Conservation (phyloP, 2,888 invertebrate species). For the Drymonia ruficornis region DNA sequence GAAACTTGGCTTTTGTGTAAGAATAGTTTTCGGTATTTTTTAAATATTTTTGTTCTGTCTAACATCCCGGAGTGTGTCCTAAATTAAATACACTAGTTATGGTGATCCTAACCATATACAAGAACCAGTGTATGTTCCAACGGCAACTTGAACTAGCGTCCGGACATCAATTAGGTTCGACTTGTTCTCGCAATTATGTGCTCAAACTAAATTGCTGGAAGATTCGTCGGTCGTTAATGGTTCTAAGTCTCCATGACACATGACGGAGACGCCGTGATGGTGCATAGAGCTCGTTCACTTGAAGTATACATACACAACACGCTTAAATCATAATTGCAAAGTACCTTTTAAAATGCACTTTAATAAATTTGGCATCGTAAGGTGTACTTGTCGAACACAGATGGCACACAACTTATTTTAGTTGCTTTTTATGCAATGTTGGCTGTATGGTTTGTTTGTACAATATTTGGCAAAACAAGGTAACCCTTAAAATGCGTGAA, state of each 20-base stretch:
- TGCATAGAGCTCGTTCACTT: conserved; percentile 27
- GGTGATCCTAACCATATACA: conserved; percentile 35
- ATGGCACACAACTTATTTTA: no score
- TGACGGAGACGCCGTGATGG: conserved; percentile 42
- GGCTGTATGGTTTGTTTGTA: no score
- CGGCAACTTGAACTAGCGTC: conserved; percentile 72
- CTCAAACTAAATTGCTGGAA: conserved; percentile 80
- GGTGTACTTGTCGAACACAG: no score
- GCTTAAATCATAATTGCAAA: background rate
- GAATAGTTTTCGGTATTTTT: no score
- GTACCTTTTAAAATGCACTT: background rate
- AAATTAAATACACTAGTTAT: background rate
- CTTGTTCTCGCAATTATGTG: conserved; percentile 82
- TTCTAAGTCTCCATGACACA: conserved; percentile 69
- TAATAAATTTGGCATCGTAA: no score
- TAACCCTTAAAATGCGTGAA: no score
- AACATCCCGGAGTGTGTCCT: background rate
- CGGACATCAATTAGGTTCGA: conserved; percentile 79
- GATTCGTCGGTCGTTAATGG: conserved; percentile 77
- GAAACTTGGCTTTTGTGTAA: no score
- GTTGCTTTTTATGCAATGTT: no score
- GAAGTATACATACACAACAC: conserved; percentile 8
- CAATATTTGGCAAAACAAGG: no score
- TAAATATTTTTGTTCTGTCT: background rate
- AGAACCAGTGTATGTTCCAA: conserved; percentile 57